Conservation (phyloP, 2,888 invertebrate genomes). For the Polia nebulosa region DNA sequence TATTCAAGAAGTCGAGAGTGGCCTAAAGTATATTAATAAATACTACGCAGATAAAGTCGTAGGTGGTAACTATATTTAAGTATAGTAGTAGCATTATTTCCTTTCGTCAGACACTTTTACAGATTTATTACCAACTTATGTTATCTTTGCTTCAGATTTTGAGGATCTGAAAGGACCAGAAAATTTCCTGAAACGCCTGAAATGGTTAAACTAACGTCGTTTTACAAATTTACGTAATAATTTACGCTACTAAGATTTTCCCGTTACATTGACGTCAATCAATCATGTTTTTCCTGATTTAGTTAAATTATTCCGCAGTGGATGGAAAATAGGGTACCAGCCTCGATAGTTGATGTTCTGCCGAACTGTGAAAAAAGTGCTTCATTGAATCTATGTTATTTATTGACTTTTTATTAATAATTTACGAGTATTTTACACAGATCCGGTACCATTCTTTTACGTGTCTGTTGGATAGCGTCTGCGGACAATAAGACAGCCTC, state of each 20-base stretch:
- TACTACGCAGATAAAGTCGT: constrained; percentile 38
- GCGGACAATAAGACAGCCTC: too few species aligned
- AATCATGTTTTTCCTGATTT: constrained; percentile 22
- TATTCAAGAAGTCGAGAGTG: constrained; percentile 24
- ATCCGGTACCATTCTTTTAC: too few species aligned
- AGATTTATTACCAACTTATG: neutral
- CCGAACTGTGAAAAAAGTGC: neutral
- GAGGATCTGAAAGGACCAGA: neutral
- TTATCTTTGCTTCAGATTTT: neutral
- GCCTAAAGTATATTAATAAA: constrained; percentile 33
- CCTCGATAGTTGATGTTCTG: neutral
- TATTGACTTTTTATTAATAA: too few species aligned
- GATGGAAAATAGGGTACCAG: neutral
- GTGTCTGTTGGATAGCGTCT: too few species aligned
- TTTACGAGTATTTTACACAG: too few species aligned
- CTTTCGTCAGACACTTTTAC: neutral
- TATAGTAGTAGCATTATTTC: constrained; percentile 27
- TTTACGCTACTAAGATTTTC: constrained; percentile 24
- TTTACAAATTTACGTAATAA: constrained; percentile 39
- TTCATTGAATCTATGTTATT: neutral
- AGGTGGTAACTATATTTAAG: constrained; percentile 44
- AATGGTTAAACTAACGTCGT: too few species aligned
- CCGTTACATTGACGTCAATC: constrained; percentile 28
- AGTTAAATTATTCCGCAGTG: neutral
- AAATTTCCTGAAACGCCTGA: too few species aligned